Conservation (phyloP, 2,113 vertebrate species). For the Elgaria multicarinata region DNA sequence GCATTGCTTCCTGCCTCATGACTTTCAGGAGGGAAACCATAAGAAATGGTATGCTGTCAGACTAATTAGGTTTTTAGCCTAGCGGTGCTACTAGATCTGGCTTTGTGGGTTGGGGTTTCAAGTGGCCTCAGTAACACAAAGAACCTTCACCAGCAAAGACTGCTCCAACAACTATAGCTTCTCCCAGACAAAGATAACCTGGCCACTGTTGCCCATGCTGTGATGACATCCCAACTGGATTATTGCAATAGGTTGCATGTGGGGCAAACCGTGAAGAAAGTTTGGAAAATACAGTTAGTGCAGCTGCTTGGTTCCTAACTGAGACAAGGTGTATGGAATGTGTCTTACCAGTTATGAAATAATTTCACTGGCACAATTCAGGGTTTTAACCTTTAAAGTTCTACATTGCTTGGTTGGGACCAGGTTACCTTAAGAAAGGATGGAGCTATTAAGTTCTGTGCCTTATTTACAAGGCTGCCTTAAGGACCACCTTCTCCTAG, state of each 20-base stretch:
- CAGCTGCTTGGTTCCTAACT: neutral
- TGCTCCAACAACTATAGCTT: neutral
- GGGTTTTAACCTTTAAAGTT: neutral
- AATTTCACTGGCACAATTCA: neutral
- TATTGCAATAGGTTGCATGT: neutral
- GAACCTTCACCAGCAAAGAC: neutral
- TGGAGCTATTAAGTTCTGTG: neutral
- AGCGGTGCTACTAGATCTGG: neutral
- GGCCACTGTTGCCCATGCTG: neutral
- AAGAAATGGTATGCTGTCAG: neutral
- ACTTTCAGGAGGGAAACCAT: neutral
- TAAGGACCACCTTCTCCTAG: neutral
- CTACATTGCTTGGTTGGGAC: no score
- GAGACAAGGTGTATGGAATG: neutral
- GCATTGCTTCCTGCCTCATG: neutral
- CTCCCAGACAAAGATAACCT: neutral
- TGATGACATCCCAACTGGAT: neutral
- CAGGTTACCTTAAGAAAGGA: neutral
- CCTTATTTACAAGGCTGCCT: neutral
- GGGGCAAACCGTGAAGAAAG: neutral
- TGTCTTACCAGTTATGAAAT: neutral
- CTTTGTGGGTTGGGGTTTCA: neutral
- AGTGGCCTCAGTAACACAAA: neutral
- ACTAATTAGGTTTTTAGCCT: neutral
- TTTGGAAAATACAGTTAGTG: neutral